Evolutionary conservation across 2,797 vertebrate genomes (phyloP).

Genomic region (Glyptemys insculpta): DNA sequence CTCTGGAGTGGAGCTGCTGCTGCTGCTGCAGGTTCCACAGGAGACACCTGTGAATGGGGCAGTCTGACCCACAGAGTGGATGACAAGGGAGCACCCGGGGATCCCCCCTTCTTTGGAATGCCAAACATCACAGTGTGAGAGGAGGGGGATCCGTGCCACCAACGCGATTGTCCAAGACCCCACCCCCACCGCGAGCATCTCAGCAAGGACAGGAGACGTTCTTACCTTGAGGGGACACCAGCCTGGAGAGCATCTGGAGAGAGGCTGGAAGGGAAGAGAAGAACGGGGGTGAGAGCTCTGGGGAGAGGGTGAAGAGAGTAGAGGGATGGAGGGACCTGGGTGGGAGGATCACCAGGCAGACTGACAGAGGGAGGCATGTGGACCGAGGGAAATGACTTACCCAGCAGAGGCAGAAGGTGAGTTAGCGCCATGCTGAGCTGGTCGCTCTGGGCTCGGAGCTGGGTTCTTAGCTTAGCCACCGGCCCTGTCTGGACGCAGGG

Average conservation of each 20-base stretch:
- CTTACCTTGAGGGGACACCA: not conserved
- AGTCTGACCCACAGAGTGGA: too few species aligned
- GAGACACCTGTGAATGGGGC: too few species aligned
- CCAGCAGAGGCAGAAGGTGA: not conserved
- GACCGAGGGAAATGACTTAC: too few species aligned
- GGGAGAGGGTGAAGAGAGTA: rapidly evolving
- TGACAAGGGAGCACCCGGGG: rapidly evolving
- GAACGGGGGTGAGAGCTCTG: not conserved
- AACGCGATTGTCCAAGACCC: too few species aligned
- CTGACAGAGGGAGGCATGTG: not conserved
- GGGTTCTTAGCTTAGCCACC: not conserved
- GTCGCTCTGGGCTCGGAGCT: not conserved
- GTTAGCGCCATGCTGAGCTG: not conserved
- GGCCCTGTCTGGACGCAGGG: not conserved
- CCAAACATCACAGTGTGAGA: too few species aligned
- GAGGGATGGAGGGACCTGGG: rapidly evolving
- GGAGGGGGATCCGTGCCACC: too few species aligned
- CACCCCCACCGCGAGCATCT: not conserved
- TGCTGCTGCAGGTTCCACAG: too few species aligned
- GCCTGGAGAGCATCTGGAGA: not conserved
- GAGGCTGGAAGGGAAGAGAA: not conserved
- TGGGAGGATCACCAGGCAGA: not conserved
- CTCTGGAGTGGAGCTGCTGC: too few species aligned
- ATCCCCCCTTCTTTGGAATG: not conserved
- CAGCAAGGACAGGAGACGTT: not conserved